Percentiles rank a stretch among this genome's conserved stretches.
phyloP scores from a whole-genome alignment of 2,888 invertebrate species.

The Glyphotaelius pellucidus region DNA sequence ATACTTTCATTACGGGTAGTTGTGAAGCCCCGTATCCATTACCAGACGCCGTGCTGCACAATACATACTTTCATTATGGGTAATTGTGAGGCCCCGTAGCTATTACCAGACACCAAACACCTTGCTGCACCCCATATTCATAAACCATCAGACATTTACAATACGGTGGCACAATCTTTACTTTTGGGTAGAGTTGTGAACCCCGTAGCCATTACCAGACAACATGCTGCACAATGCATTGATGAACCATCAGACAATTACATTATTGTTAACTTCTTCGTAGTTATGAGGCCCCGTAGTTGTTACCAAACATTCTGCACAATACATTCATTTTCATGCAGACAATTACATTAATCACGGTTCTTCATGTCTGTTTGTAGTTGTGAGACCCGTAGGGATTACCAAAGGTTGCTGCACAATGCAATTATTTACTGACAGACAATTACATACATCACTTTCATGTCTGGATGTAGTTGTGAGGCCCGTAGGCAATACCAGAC shows the following conservation, averaged over 20 bases:
- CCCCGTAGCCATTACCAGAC: background rate
- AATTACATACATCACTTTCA: background rate
- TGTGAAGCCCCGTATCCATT: conserved; percentile 33
- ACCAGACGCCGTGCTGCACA: background rate
- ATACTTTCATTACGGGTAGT: background rate
- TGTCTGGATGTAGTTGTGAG: background rate
- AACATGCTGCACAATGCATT: background rate
- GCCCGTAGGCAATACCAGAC: conserved; percentile 36
- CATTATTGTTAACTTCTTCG: too few species aligned
- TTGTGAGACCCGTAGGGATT: background rate
- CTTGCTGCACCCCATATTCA: background rate
- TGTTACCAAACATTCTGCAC: too few species aligned
- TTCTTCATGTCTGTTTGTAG: background rate
- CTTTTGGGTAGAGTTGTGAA: background rate
- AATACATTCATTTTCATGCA: too few species aligned
- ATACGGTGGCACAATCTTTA: background rate
- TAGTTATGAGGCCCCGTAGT: too few species aligned
- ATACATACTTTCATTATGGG: background rate
- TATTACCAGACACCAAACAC: background rate
- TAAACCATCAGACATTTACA: background rate
- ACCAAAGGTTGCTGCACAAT: too few species aligned
- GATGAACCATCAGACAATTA: too few species aligned
- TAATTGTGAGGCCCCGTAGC: background rate
- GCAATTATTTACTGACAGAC: too few species aligned
- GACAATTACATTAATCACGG: background rate